Evolutionary conservation across 2,797 vertebrate genomes (phyloP), one percentile per base, ranked within the genome.

Genomic region (Gadopsis marmoratus): DNA sequence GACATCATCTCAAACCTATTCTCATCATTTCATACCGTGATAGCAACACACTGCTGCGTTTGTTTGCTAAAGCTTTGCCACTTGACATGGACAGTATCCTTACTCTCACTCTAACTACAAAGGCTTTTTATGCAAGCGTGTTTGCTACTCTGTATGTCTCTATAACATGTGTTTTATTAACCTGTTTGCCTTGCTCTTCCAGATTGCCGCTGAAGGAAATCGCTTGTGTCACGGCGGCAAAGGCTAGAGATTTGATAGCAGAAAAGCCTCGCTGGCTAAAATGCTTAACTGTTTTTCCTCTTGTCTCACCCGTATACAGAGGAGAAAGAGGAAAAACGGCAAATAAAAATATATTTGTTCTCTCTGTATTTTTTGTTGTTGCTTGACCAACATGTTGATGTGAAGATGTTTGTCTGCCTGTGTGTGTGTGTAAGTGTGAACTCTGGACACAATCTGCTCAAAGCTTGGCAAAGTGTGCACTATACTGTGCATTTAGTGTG

Each of bases 151-250:
- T 84, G 90, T 92, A 86, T 78, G 93, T 93, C 85, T 92, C 87
- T 93, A 69, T 93, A 89, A 93, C 89, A 47, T 93, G 88, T 94
- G 94, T 95, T 89, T 95, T 96, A 97, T 97, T 99, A 99, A 99
- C 97, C 93, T 96, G 95, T 99, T 95, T 99, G 98, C 98, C 96
- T 99, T 99, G 97, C 97, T 97, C 95, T 97, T 98, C 95, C 98
- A 99, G 98, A 99, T 98, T 95, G 88, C 94, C 93, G 86, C 89
- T 83, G 94, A 93, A 86, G 94, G 85, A 94, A 93, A 84, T 82
- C 85, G 76, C 92, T 94, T 90, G 89, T 83, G 86, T 90, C 95
- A 66, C 89, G 45, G 83, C 74, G 94, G 94, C 89, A 92, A 94
- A 95, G 83, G 91, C 94, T 94, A 93, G 81, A 89, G 85, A 88